Evolutionary conservation across 1,140 invertebrate species (phyloP).

Genomic region (Leptinotarsa texana): DNA sequence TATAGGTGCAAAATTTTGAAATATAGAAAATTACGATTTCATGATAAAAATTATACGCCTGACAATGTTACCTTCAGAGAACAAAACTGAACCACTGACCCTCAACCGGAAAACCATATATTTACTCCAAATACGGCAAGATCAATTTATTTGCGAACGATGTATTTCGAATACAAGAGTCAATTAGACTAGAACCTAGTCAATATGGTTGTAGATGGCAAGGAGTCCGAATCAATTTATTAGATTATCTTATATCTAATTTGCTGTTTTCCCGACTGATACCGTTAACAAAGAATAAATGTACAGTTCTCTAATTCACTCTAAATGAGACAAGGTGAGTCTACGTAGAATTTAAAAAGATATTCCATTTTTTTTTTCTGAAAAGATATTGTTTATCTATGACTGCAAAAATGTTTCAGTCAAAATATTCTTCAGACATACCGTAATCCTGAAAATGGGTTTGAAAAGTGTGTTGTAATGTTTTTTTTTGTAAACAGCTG

Average conservation of each 20-base stretch:
- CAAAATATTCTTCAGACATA: too few species aligned
- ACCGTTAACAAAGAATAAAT: background rate
- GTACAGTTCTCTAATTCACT: background rate
- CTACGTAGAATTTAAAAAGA: too few species aligned
- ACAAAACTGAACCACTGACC: background rate
- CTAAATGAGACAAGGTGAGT: too few species aligned
- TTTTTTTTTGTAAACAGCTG: too few species aligned
- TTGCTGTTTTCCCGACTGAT: background rate
- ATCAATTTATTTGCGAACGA: background rate
- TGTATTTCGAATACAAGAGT: conserved; percentile 1
- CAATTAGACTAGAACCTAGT: background rate
- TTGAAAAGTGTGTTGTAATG: too few species aligned
- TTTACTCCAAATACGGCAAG: background rate
- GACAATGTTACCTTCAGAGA: background rate
- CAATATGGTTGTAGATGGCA: background rate
- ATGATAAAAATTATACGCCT: background rate
- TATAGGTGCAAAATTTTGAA: too few species aligned
- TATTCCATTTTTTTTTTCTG: too few species aligned
- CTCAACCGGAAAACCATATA: conserved; percentile 1
- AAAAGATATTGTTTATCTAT: too few species aligned
- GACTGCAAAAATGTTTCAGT: too few species aligned
- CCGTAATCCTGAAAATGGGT: too few species aligned
- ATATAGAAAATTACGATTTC: background rate
- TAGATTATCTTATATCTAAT: conserved; percentile 6
- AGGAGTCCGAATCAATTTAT: background rate